Base-by-base conservation (phyloP, 2,797 vertebrate species). In the Cottoperca gobio region DNA sequence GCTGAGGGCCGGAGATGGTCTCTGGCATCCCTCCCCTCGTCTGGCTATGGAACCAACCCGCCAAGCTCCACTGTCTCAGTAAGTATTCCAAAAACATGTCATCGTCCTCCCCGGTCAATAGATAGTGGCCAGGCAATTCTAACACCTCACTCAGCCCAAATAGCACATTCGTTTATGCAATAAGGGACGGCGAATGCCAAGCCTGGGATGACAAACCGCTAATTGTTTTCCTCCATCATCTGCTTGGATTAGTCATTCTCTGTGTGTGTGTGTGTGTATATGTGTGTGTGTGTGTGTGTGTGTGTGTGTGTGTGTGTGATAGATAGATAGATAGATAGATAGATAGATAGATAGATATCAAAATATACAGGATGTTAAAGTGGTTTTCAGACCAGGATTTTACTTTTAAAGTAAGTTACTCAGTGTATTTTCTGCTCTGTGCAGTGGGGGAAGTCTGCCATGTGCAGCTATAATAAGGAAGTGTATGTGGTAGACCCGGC, bases 11-110 rank as follows among this genome's bases (percentile, higher is more conserved):
- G 98, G 79, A 95, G 98, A 91, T 99, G 98, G 98, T 99, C 98
- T 9, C 94, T 99, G 78, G 98, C 98, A 1, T 99, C 98, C 2
- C 94, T 99, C 70, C 98, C 98, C 16, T 99, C 98, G 11, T 99
- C 98, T 40, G 98, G 98, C 91, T 99, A 99, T 87, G 98, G 98
- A 81, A 99, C 98, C 90, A 99, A 99, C 89, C 97, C 98, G 0
- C 97, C 98, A 50, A 99, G 98, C 91, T 99, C 98, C 87, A 98
- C 97, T 0, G 95, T 99, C 79, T 99, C 97, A 52, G 97, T 99
- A 95, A 95, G 95, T 91, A 31, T 33, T 49, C 61, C 40, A 33
- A 63, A 75, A 82, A 50, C 69, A 75, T 19, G 52, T 43, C 64
- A 28, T 55, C 21, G 2, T 66, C 52, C 37, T 52, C 59, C 59